Base-by-base conservation (phyloP, 2,888 invertebrate species). In the Achlya flavicornis region DNA sequence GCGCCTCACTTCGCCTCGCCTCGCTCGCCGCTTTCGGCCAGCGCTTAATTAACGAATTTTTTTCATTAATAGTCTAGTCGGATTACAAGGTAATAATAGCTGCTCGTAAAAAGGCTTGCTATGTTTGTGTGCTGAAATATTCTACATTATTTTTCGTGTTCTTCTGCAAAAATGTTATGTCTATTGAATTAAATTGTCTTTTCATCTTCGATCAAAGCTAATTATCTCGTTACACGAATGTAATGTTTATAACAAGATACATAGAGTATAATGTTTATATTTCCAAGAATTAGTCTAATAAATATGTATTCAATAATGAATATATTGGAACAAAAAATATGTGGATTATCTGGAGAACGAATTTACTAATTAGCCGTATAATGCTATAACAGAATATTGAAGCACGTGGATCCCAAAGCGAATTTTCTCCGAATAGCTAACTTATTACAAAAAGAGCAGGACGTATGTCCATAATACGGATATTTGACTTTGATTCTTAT, bases 51-150 rank as follows among this genome's bases (percentile, higher is more conserved):
- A 60, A 60, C 41, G 41, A 60, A 43, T 60, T 60, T 41, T 41
- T 60, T 60, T 60, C 58, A 60, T 60, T 60, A 60, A 60, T 60
- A 60, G 41, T 43, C 41, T 33, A 53, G 16, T 53, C 53, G 53
- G 53, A 53, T 53, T 53, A 53, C 46, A n/a, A 14, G 48, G 4
- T 19, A 19, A 16, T 53, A 53, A 53, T 53, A 19, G 53, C 7
- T 1, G 43, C 46, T 46, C 46, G n/a, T 46, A 46, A 46, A 43
- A 46, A 46, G n/a, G 46, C 41, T 41, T 41, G 46, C 53, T 53
- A 53, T 53, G 19, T 53, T 19, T 19, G 53, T 8, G 46, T n/a
- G n/a, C n/a, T 46, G 46, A 46, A 46, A 26, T 26, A 26, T 26
- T 26, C 26, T 26, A 26, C 26, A 26, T n/a, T 46, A 46, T 46